A percentile compares a stretch with the other conserved stretches of the same genome.
Conservation (phyloP, 2,888 invertebrate species). For the Cataglyphis albicans region DNA sequence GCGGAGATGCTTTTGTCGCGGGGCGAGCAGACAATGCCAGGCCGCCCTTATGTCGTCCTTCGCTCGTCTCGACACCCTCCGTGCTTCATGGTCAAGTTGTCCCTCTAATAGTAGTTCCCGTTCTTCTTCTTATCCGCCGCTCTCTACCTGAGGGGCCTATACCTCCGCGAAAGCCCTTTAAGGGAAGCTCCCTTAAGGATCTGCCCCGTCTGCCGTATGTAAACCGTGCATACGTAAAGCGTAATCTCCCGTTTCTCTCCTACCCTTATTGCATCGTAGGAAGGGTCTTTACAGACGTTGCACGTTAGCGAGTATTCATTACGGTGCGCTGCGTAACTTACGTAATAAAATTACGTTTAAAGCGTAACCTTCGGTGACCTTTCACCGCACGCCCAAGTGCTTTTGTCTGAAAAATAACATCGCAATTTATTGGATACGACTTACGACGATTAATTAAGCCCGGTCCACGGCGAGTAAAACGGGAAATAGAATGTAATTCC, state of each 20-base stretch:
- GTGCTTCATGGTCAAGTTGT: slow-evolving; percentile 77
- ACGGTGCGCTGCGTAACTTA: slow-evolving; percentile 14
- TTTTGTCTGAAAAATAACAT: slow-evolving; percentile 36
- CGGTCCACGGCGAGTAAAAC: slow-evolving; percentile 53
- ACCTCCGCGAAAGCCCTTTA: slow-evolving; percentile 63
- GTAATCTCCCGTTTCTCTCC: neutral
- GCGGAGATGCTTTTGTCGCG: slow-evolving; percentile 65
- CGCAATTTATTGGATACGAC: slow-evolving; percentile 31
- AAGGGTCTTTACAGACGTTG: slow-evolving; percentile 36
- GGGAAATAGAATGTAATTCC: slow-evolving; percentile 56
- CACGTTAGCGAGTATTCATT: slow-evolving; percentile 17
- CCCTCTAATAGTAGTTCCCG: slow-evolving; percentile 72
- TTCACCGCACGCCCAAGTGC: neutral
- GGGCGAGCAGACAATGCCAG: slow-evolving; percentile 69
- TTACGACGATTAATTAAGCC: slow-evolving; percentile 69
- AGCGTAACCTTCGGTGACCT: slow-evolving; percentile 9
- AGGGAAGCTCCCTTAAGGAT: slow-evolving; percentile 70
- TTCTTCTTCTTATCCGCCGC: slow-evolving; percentile 22
- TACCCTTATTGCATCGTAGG: slow-evolving; percentile 52
- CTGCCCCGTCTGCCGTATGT: slow-evolving; percentile 51
- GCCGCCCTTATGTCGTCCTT: slow-evolving; percentile 62
- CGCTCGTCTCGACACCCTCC: slow-evolving; percentile 55
- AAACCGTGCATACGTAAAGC: slow-evolving; percentile 61
- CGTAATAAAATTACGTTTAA: slow-evolving; percentile 20
- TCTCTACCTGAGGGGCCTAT: slow-evolving; percentile 53